Evolutionary conservation across 64 coral and sea anemone genomes (phyloP).

Genomic region (Catalaphyllia jardinei): DNA sequence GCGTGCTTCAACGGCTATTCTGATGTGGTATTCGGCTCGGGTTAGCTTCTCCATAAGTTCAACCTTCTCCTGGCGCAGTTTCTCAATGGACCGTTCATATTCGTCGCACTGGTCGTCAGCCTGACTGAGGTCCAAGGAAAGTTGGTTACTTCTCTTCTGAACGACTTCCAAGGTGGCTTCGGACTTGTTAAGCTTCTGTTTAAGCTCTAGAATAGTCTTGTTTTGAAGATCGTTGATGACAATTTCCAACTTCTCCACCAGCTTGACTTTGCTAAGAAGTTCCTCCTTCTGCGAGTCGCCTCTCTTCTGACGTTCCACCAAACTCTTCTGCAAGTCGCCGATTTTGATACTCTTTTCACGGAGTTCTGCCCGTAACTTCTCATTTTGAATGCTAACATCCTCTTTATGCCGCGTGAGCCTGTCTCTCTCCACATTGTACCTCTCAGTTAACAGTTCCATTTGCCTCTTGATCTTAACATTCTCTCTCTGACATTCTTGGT

Average conservation of each 20-base stretch:
- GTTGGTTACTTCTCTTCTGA: not conserved
- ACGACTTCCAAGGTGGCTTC: not conserved
- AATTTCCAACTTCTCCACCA: constrained; percentile 28
- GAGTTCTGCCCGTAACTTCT: constrained; percentile 21
- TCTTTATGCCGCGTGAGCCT: not conserved
- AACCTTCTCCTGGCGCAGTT: constrained; percentile 3
- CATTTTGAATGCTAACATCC: not conserved
- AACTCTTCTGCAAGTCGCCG: constrained; percentile 18
- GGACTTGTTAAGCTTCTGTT: constrained; percentile 25
- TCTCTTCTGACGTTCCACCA: constrained; percentile 40
- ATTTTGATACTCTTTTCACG: constrained; percentile 30
- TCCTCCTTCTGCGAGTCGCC: constrained; percentile 12
- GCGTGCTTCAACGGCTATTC: not conserved
- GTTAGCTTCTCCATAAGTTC: not conserved
- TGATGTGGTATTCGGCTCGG: not conserved
- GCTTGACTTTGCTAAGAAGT: not conserved
- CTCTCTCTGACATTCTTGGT: constrained; percentile 18
- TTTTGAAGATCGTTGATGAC: constrained; percentile 36
- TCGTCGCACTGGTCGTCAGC: not conserved
- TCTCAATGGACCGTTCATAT: constrained; percentile 4
- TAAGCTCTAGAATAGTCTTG: not conserved
- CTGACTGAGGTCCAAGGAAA: not conserved
- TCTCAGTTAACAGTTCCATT: not conserved
- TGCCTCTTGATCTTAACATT: constrained; percentile 4
- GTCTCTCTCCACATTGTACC: not conserved